Conservation (phyloP, 2,113 vertebrate species). For the pig (Sus scrofa) region DNA sequence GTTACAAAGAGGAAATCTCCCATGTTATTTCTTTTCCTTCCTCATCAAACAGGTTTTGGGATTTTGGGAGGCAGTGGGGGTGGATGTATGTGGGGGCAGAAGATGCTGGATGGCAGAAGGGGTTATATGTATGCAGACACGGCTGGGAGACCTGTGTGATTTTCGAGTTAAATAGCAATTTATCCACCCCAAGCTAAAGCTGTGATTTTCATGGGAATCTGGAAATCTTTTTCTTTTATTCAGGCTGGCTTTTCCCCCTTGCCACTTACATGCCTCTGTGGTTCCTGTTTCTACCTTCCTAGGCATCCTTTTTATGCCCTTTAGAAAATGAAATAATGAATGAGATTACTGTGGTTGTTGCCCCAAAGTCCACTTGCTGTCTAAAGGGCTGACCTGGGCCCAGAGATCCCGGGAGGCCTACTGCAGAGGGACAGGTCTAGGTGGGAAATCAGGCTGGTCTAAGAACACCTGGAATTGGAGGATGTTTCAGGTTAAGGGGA, state of each 20-base stretch:
- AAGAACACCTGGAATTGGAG: constrained; percentile 70
- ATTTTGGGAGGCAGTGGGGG: constrained; percentile 1
- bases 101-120: not conserved
- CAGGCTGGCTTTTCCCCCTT: constrained; percentile 18
- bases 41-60: constrained; percentile 78
- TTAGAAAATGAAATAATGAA: constrained; percentile 66
- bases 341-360: not conserved
- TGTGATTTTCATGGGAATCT: constrained; percentile 66
- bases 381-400: constrained; percentile 68
- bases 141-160: constrained; percentile 77
- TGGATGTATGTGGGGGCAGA: not conserved
- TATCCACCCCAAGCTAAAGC: constrained; percentile 48
- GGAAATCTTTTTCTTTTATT: not conserved
- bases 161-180: constrained; percentile 69
- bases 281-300: constrained; percentile 58
- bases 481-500: constrained; percentile 63
- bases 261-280: constrained; percentile 30
- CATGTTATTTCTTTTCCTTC: constrained; percentile 63
- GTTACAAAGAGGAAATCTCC: constrained; percentile 59
- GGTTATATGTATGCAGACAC: not conserved
- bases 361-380: constrained; percentile 78
- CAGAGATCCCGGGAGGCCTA: constrained; percentile 81
- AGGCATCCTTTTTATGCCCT: constrained; percentile 58
- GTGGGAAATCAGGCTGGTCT: not conserved
- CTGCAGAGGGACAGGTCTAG: constrained; percentile 74